Conservation (phyloP, 2,888 invertebrate species). For the Margaritifera margaritifera region DNA sequence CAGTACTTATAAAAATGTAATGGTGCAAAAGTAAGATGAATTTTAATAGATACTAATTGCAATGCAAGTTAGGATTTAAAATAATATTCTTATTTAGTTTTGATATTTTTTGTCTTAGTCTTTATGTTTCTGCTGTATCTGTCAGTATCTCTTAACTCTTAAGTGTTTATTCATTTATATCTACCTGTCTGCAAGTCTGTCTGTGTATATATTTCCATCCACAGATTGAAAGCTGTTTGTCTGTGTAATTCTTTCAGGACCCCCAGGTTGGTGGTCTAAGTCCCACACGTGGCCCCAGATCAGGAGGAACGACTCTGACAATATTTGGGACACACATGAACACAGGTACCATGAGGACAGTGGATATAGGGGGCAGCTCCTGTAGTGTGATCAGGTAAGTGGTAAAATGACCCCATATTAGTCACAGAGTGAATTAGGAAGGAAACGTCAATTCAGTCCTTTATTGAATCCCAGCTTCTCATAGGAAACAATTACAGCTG, state of each 20-base stretch:
- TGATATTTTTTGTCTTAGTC: too few species aligned
- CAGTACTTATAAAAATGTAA: too few species aligned
- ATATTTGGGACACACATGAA: slow-evolving; percentile 93
- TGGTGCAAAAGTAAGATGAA: too few species aligned
- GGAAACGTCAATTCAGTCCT: too few species aligned
- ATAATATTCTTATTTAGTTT: too few species aligned
- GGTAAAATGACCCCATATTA: neutral
- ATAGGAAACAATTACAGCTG: too few species aligned
- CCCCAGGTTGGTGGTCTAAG: slow-evolving; percentile 77
- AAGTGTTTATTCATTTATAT: neutral
- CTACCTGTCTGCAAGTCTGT: too few species aligned
- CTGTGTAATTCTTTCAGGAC: slow-evolving; percentile 74
- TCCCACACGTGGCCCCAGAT: slow-evolving; percentile 87
- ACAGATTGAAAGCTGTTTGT: slow-evolving; percentile 24
- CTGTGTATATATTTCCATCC: neutral
- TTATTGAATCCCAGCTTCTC: too few species aligned
- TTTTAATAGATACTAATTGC: too few species aligned
- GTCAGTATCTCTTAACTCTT: too few species aligned
- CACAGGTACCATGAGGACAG: slow-evolving; percentile 90
- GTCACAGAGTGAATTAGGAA: neutral
- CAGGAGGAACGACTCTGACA: slow-evolving; percentile 95
- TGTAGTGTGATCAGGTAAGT: slow-evolving; percentile 55
- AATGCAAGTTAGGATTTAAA: too few species aligned
- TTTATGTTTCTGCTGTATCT: too few species aligned
- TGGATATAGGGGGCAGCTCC: slow-evolving; percentile 80